Base-by-base conservation (phyloP, 2,797 vertebrate species). In the Prunella strophiata region DNA sequence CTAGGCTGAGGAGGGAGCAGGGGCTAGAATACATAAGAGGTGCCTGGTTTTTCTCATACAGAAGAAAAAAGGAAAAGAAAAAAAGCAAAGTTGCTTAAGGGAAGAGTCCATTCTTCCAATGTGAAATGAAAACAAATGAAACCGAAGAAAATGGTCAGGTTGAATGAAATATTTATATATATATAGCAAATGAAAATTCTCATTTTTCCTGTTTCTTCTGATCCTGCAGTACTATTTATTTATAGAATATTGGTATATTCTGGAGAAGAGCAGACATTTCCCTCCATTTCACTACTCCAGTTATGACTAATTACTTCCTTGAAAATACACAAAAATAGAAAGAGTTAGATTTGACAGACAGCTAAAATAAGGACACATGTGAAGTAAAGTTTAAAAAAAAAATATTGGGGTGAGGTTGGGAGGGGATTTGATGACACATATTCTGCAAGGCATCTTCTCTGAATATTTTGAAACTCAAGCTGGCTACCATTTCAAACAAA, bases 1-100 rank as follows among this genome's bases (percentile, higher is more conserved):
- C 36, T 66, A 61, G 23, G 19, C 15, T 47, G 36, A 58, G 26
- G 10, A 71, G 15, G 11, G 16, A 11, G 13, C 13, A 20, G 8
- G 4, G 14, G 7, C 29, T 65, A 26, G 9, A 80, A 85, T 7
- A 66, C 22, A 12, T 34, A 82, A 30, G 29, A 40, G 5, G 13
- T 32, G 2, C 43, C 48, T 75, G 21, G 2, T 1, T 52, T 95
- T 45, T 32, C 10, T 21, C 16, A 27, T 32, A 5, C 0, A 40
- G 15, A 71, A 54, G 14, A 34, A 15, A 36, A 42, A 67, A 30
- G 3, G 1, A 0, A 1, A 27, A 38, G 15, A 16, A 38, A 36
- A 50, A 48, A 29, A 36, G 25, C 5, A 13, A 40, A 23, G 29
- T n/a, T 77, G 9, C 17, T 86, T 88, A 80, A 92, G 32, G 34